Percentiles rank a stretch among this genome's conserved stretches.
Conservation (phyloP, 2,113 vertebrate species). For the Chloroceryle aenea region DNA sequence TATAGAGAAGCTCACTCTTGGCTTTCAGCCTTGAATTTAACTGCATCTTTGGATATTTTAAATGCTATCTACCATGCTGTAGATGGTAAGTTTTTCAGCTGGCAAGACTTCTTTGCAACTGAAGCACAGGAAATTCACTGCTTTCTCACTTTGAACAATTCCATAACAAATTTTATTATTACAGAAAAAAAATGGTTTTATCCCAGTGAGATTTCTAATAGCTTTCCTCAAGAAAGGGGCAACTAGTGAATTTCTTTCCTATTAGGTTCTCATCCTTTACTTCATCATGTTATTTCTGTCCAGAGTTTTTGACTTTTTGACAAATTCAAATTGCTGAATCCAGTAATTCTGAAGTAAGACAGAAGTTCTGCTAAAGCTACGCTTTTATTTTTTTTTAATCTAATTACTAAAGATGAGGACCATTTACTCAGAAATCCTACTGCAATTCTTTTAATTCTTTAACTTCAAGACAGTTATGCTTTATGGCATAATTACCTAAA, state of each 20-base stretch:
- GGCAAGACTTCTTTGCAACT: background rate
- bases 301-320: background rate
- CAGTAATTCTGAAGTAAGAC: background rate
- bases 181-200: background rate
- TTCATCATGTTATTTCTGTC: background rate
- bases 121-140: background rate
- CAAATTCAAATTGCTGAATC: background rate
- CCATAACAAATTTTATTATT: background rate
- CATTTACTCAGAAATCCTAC: background rate
- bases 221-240: background rate
- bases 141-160: background rate
- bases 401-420: background rate
- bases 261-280: background rate
- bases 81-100: background rate
- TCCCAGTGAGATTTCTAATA: background rate
- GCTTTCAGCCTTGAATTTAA: background rate
- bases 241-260: background rate
- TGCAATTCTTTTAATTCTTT: background rate
- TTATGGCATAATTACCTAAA: background rate
- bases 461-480: background rate
- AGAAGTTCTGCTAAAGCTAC: background rate
- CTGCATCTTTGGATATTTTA: background rate
- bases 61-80: fast-evolving
- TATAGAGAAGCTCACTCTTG: background rate
- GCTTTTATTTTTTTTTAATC: too few relatives aligned